Evolutionary conservation across 2,113 vertebrate genomes (phyloP).

Genomic region (Nesospiza acunhae): DNA sequence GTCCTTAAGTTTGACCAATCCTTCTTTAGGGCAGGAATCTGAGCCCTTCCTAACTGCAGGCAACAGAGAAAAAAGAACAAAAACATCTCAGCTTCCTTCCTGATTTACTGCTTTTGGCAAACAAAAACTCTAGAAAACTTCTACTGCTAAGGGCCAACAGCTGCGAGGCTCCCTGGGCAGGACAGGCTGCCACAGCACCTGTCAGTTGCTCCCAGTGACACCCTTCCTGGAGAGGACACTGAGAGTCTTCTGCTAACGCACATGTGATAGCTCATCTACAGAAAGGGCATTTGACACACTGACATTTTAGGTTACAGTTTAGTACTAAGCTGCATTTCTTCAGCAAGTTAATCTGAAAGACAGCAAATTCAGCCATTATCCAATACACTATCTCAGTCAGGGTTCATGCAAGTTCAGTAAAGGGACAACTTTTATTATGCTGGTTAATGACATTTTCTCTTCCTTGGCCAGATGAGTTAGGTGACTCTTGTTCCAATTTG

Average conservation of each 20-base stretch:
- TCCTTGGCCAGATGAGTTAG: neutral
- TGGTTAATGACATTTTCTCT: neutral
- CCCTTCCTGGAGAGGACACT: accelerated
- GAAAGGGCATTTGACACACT: neutral
- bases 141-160: neutral
- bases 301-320: neutral
- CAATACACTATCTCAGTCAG: neutral
- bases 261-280: neutral
- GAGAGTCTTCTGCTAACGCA: neutral
- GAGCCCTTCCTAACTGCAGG: neutral
- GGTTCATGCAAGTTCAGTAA: neutral
- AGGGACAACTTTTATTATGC: neutral
- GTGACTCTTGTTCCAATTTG: neutral
- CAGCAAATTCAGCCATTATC: neutral
- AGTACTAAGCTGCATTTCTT: neutral
- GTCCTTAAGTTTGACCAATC: neutral
- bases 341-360: neutral
- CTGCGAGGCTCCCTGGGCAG: neutral
- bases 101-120: neutral
- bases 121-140: neutral
- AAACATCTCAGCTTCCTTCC: neutral
- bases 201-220: neutral
- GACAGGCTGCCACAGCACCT: neutral
- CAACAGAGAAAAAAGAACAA: neutral
- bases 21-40: neutral